Conservation (phyloP, 1,140 invertebrate species). For the Sycophila sp. region DNA sequence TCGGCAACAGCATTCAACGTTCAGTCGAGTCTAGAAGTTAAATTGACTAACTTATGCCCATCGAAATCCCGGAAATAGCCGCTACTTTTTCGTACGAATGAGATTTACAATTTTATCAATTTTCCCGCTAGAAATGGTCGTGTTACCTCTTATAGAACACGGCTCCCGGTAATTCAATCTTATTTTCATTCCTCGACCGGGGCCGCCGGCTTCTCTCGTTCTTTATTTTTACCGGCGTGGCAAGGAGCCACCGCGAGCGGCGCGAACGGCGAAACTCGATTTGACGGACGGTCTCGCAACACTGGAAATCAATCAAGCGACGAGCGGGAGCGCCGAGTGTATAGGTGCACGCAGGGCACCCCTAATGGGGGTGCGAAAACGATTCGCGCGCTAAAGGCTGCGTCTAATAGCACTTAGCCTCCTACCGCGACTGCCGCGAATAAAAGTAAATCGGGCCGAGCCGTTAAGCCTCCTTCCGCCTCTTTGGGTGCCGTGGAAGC, state of each 20-base stretch:
- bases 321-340: not conserved
- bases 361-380: constrained; percentile 38
- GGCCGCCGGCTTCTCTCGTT: not conserved
- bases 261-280: constrained; percentile 20
- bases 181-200: constrained; percentile 4
- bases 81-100: too few relatives aligned
- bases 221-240: not conserved
- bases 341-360: constrained; percentile 6
- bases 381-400: constrained; percentile 48
- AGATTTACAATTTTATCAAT: not conserved
- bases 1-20: too few relatives aligned
- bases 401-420: constrained; percentile 56
- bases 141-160: not conserved
- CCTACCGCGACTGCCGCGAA: constrained; percentile 41
- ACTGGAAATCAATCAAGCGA: constrained; percentile 56
- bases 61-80: too few relatives aligned
- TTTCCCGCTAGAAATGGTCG: not conserved
- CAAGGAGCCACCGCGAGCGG: too few relatives aligned
- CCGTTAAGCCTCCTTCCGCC: constrained; percentile 1
- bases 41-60: too few relatives aligned
- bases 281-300: constrained; percentile 39
- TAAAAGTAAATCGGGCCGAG: constrained; percentile 8
- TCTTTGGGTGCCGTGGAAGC: too few relatives aligned
- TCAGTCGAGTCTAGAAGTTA: too few relatives aligned
- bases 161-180: constrained; percentile 21